Conservation (phyloP, 1,140 invertebrate genomes). For the Drosophila paulistorum region DNA sequence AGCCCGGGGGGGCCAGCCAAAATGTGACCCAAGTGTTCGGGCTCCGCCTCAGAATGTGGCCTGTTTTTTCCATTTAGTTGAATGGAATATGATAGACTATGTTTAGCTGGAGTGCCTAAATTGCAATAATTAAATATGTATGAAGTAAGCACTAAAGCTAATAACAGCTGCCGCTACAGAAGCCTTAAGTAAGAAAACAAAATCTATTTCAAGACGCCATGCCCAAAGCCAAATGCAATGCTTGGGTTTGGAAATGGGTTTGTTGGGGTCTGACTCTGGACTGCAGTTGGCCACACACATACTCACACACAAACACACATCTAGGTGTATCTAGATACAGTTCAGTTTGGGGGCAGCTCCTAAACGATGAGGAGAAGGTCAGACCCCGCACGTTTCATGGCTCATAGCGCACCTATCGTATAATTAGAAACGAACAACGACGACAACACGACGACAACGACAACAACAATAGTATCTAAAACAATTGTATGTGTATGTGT, state of each 20-base stretch:
- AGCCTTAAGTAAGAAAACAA: slow-evolving; percentile 44
- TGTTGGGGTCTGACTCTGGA: slow-evolving; percentile 7
- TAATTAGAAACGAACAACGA: slow-evolving; percentile 77
- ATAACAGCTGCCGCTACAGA: slow-evolving; percentile 69
- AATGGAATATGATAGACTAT: neutral
- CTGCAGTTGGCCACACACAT: slow-evolving; percentile 33
- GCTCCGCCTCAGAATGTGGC: slow-evolving; percentile 46
- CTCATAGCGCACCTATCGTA: slow-evolving; percentile 79
- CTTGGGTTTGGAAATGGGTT: slow-evolving; percentile 1
- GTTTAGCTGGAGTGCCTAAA: slow-evolving; percentile 29
- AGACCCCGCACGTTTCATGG: slow-evolving; percentile 79
- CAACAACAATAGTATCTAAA: slow-evolving; percentile 23
- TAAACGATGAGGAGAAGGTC: slow-evolving; percentile 68
- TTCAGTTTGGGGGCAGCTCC: slow-evolving; percentile 57
- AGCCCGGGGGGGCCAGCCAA: slow-evolving; percentile 18
- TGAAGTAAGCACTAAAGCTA: slow-evolving; percentile 43
- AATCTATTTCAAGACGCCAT: slow-evolving; percentile 49
- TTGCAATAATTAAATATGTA: slow-evolving; percentile 65
- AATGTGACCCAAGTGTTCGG: slow-evolving; percentile 47
- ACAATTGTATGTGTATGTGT: neutral
- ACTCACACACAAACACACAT: slow-evolving; percentile 17
- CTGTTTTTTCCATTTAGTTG: neutral
- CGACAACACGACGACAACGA: slow-evolving; percentile 56
- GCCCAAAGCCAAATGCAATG: slow-evolving; percentile 41
- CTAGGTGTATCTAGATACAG: slow-evolving; percentile 13